Percentiles rank a stretch among this genome's conserved stretches.
Evolutionary conservation across 2,888 invertebrate genomes (phyloP).

Genomic region (Octodonta nipae): DNA sequence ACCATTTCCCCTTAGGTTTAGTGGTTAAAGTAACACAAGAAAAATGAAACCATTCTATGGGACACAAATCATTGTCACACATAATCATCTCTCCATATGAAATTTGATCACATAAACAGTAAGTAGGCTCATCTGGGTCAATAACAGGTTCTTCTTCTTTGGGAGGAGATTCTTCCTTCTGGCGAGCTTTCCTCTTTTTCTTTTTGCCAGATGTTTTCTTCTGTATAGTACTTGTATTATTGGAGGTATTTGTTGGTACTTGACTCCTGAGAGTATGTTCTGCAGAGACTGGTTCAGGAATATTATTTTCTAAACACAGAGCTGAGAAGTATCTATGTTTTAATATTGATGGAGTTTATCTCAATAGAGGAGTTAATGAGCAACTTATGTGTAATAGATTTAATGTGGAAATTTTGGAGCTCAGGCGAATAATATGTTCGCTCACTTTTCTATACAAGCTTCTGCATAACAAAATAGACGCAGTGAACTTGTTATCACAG

Average conservation of each 20-base stretch:
- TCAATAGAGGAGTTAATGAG: too few species aligned
- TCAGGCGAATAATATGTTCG: too few species aligned
- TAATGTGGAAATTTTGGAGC: too few species aligned
- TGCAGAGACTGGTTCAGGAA: constrained; percentile 34
- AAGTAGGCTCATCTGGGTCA: constrained; percentile 93
- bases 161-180: constrained; percentile 71
- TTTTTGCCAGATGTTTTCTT: constrained; percentile 44
- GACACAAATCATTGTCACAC: constrained; percentile 92
- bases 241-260: constrained; percentile 36
- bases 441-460: too few species aligned
- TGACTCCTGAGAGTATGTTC: constrained; percentile 42
- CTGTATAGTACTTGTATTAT: constrained; percentile 31
- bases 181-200: constrained; percentile 60
- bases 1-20: constrained; percentile 97
- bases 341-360: too few species aligned
- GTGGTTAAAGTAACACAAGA: constrained; percentile 83
- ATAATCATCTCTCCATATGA: constrained; percentile 98
- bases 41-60: constrained; percentile 98
- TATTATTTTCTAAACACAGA: constrained; percentile 42
- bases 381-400: too few species aligned
- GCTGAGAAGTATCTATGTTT: too few species aligned
- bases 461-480: too few species aligned
- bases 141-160: constrained; percentile 71
- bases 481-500: too few species aligned
- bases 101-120: constrained; percentile 88